Evolutionary conservation across 2,888 invertebrate species (phyloP), one percentile per base, ranked within the genome.

Genomic region (Mesoligia furuncula): DNA sequence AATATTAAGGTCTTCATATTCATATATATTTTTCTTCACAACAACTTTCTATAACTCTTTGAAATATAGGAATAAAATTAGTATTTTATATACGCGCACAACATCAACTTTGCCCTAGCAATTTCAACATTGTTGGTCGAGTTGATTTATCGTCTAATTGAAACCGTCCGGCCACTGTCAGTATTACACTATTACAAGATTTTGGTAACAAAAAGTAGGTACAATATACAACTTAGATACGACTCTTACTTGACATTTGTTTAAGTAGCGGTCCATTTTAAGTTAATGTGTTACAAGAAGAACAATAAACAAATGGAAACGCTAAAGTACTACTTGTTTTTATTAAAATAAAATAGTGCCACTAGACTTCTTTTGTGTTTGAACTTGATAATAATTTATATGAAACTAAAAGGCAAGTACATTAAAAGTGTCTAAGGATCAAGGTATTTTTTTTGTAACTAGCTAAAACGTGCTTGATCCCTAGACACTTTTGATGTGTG

Each of bases 211-310:
- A 68, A 77, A 59, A 67, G n/a, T n/a, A n/a, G 31, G 13, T 48
- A 45, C 51, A 70, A 48, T 20, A 75, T 62, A 48, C 31, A 42
- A 71, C 48, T 65, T 27, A 61, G 51, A 72, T 5, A 39, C 48
- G 36, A 77, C 31, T 69, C 61, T 61, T 27, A 54, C 65, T 39
- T 31, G 42, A 48, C 54, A 69, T 83, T 71, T 71, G n/a, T 61
- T 59, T 69, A 75, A 69, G 27, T 36, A 65, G 11, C 59, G 36
- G 69, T 66, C 51, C 59, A 80, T 65, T 74, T 82, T 31, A 75
- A 68, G 24, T 65, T 69, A 64, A 67, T 71, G 61, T 24, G 36
- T 78, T n/a, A n/a, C n/a, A 72, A 78, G 27, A 45, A n/a, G 36
- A 61, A 83, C 9, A 68, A 64, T 62, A 45, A 67, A 72, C 42